Base-by-base conservation (phyloP, 2,113 vertebrate species). In the Cricetomys ansorgei region DNA sequence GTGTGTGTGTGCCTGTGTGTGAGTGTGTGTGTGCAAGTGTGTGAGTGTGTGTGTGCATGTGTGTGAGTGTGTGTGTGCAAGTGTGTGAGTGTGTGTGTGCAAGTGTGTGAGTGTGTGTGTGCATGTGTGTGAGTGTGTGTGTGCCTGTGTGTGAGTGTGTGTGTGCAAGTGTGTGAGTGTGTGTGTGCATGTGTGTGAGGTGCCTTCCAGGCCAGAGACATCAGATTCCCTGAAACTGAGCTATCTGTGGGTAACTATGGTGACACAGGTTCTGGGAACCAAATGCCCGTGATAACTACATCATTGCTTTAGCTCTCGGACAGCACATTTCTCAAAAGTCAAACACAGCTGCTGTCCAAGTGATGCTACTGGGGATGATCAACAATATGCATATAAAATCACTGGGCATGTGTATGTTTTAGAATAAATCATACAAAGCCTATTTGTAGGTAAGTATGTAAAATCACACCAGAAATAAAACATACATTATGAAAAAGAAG, bases 401-500 rank as follows among this genome's bases (percentile, higher is more conserved):
- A 88, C 4, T 70, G 11, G 2, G 72, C 40, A 75, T 50, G 7
- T 4, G 10, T 15, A 83, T 53, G 48, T 69, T 57, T 96, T 80
- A 85, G 83, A 79, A 27, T 70, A 72, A 87, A 65, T 40, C 45
- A 84, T 29, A 92, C 4, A 70, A 92, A 92, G 83, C 0, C 67
- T 23, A 62, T 48, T 25, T 86, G 19, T 89, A 67, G 31, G 23
- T 69, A 64, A 94, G 13, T 75, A 29, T 53, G 5, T 10, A 64
- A 76, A 89, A 67, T 92, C 67, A 53, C 77, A 45, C 8, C 59
- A 72, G 53, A 57, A 94, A 95, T n/a, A 89, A 94, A 81, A 57
- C 29, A 89, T 8, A 94, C 40, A 92, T 80, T 57, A 80, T 69
- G 64, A 79, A 92, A 88, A 79, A 65, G 69, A 93, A 34, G 67